Conservation (phyloP, 2,113 vertebrate genomes). For the Scalopus aquaticus region DNA sequence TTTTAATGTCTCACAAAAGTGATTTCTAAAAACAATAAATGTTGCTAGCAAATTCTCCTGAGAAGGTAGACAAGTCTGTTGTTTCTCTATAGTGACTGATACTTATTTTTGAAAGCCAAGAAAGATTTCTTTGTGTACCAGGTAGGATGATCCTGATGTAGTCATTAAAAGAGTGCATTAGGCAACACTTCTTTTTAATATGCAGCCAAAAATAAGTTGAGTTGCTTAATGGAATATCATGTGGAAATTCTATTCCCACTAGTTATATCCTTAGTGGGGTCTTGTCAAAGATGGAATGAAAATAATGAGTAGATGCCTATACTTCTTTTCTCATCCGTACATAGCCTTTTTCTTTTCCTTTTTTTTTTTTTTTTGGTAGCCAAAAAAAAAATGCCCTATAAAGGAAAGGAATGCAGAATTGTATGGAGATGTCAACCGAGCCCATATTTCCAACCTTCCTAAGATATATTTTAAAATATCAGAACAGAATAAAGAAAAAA, state of each 20-base stretch:
- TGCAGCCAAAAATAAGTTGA: constrained; percentile 65
- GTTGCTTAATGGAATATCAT: constrained; percentile 52
- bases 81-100: background rate
- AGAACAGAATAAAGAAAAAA: background rate
- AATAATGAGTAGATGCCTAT: constrained; percentile 37
- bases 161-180: constrained; percentile 30
- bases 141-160: constrained; percentile 29
- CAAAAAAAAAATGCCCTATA: background rate
- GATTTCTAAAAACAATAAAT: background rate
- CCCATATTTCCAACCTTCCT: background rate
- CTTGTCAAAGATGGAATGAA: constrained; percentile 64
- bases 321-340: background rate
- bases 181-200: constrained; percentile 50
- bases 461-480: constrained; percentile 5
- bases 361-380: background rate
- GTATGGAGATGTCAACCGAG: background rate
- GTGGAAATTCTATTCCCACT: constrained; percentile 38
- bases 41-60: background rate
- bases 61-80: background rate
- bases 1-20: constrained; percentile 29
- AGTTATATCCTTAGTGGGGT: constrained; percentile 40
- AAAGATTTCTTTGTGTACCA: constrained; percentile 39
- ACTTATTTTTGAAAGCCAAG: constrained; percentile 49
- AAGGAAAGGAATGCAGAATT: constrained; percentile 20
- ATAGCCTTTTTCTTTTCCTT: background rate